Evolutionary conservation across 1,140 invertebrate species (phyloP), one percentile per base, ranked within the genome.

Genomic region (Zaprionus africanus): DNA sequence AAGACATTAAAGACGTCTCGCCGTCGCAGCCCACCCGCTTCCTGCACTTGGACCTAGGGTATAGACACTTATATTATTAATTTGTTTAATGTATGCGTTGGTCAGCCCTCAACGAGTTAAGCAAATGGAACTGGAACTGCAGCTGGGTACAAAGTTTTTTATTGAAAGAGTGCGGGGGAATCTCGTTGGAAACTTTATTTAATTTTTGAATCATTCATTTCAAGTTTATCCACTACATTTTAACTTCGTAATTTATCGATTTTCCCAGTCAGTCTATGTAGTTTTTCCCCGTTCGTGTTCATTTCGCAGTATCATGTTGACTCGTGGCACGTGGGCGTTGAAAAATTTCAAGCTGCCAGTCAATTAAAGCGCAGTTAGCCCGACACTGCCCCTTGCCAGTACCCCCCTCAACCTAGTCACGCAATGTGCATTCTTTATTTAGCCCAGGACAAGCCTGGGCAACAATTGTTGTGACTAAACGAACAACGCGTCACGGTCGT

Each of bases 361-460:
- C 66, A 76, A 78, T 78, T 66, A 76, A 78, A 75, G 56, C 51
- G 57, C 66, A 78, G 64, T 64, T 60, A 51, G 28, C 41, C 41
- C 5, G n/a, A 17, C 41, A 7, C 1, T 15, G 13, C 1, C 15
- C 15, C 31, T 34, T n/a, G 5, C 15, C 5, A 7, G 5, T 7
- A 15, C 12, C 38, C 38, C 38, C 2, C 38, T 54, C 13, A 26
- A 24, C 46, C 1, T 24, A 24, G 76, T 65, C 76, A 78, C 76
- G 76, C 66, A 69, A 78, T 75, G 38, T 78, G 76, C 72, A 75
- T 75, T 75, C 36, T 64, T 75, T 69, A 69, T 69, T 31, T 65
- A 64, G 64, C 22, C 62, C 43, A 66, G 56, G 54, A 51, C 69
- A 64, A 41, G 31, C 41, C 41, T 17, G 28, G 31, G 31, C 31